A percentile compares a stretch with the other conserved stretches of the same genome.
These are phyloP conservation scores for Noctua comes DNA, from an alignment of 2,888 invertebrate genomes.

Conservation along the genomic window DNA sequence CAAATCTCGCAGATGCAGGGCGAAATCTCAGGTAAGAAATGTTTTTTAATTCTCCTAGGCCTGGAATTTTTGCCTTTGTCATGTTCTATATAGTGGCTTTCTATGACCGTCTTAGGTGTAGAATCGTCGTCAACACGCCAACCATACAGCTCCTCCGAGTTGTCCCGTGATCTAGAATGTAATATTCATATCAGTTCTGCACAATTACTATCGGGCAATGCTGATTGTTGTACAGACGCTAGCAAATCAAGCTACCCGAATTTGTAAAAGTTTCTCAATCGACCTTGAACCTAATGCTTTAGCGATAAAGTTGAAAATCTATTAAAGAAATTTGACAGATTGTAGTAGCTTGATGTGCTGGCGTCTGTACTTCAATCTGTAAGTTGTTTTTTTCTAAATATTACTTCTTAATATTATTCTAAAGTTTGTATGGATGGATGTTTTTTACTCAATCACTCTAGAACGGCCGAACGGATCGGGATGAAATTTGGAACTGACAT, in stretches of 20 bases:
- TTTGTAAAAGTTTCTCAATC: too few relatives aligned
- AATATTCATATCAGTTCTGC: background rate
- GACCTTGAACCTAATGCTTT: too few relatives aligned
- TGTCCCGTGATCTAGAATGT: slow-evolving; percentile 62
- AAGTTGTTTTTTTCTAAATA: background rate
- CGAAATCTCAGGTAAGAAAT: slow-evolving; percentile 48
- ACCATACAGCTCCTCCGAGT: slow-evolving; percentile 50
- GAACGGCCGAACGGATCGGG: background rate
- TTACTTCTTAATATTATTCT: background rate
- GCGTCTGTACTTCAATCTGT: background rate
- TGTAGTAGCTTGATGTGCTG: too few relatives aligned
- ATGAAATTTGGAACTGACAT: background rate
- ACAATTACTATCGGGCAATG: background rate
- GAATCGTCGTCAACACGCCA: slow-evolving; percentile 65
- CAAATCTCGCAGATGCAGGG: slow-evolving; percentile 87
- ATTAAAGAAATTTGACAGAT: too few relatives aligned
- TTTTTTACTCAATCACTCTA: background rate
- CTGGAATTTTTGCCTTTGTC: slow-evolving; percentile 39
- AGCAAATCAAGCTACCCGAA: too few relatives aligned
- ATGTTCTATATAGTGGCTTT: slow-evolving; percentile 80
- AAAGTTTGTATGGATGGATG: background rate
- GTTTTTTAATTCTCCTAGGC: slow-evolving; percentile 39
- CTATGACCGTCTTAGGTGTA: slow-evolving; percentile 75
- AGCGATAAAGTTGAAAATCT: too few relatives aligned
- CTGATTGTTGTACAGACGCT: background rate